phyloP scores from a whole-genome alignment of 2,888 invertebrate species.

The Stenodera caucasica region DNA sequence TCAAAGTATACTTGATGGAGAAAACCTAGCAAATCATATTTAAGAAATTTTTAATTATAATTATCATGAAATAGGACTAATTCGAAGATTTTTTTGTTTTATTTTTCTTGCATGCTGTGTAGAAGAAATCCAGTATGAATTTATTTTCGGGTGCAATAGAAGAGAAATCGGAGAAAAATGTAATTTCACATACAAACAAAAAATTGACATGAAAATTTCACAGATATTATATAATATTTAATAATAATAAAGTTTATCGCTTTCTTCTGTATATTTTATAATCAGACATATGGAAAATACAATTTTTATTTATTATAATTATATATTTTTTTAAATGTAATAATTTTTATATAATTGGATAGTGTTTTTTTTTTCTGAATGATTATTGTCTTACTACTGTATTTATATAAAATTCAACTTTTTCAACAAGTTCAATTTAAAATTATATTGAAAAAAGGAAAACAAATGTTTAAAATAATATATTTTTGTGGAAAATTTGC shows the following conservation, averaged over 20 bases:
- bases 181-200: constrained; percentile 8
- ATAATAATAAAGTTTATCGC: background rate
- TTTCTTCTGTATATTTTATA: background rate
- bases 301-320: constrained; percentile 3
- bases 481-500: constrained; percentile 6
- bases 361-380: background rate
- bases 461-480: background rate
- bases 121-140: constrained; percentile 39
- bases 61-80: constrained; percentile 29
- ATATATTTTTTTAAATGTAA: constrained; percentile 1
- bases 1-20: too few species aligned
- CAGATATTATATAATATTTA: background rate
- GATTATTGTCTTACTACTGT: background rate
- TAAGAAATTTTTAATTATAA: too few species aligned
- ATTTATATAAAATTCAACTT: background rate
- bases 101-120: constrained; percentile 35
- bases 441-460: too few species aligned
- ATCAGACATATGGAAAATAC: background rate
- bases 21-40: too few species aligned
- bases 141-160: constrained; percentile 31
- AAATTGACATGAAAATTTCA: background rate
- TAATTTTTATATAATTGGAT: constrained; percentile 3
- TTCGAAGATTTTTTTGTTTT: constrained; percentile 16
- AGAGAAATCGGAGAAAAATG: constrained; percentile 28
- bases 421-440: background rate